Conservation (phyloP, 2,113 vertebrate species). For the Patagioenas fasciata region DNA sequence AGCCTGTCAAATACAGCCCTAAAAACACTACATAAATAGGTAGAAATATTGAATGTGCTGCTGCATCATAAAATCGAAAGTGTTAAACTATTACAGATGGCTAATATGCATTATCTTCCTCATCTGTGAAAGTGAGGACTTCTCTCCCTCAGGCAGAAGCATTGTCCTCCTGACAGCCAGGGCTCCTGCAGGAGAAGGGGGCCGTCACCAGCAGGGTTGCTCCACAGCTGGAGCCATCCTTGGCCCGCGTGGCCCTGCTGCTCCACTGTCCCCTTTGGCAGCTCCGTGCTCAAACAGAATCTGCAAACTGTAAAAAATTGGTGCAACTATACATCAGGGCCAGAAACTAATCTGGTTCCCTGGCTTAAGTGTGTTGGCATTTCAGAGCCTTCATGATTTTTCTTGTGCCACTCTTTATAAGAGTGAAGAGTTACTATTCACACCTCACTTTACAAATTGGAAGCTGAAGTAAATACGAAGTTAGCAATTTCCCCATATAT, state of each 20-base stretch:
- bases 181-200: background rate
- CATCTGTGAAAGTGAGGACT: background rate
- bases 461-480: background rate
- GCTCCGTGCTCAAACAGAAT: background rate
- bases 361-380: background rate
- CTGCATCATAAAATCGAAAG: background rate
- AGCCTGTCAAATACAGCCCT: slow-evolving; percentile 38
- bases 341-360: background rate
- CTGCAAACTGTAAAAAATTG: background rate
- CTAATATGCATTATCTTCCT: background rate
- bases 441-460: background rate
- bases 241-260: background rate
- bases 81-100: background rate
- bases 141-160: background rate
- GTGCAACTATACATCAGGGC: background rate
- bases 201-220: background rate
- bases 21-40: slow-evolving; percentile 20
- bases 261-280: background rate
- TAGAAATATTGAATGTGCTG: slow-evolving; percentile 46
- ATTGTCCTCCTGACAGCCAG: background rate
- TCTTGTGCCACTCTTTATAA: background rate
- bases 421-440: background rate
- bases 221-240: background rate
- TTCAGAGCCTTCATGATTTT: background rate
- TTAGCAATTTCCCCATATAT: background rate